These are phyloP conservation scores for Leptinotarsa juncta DNA, from an alignment of 2,888 invertebrate species.

Conservation along the genomic window DNA sequence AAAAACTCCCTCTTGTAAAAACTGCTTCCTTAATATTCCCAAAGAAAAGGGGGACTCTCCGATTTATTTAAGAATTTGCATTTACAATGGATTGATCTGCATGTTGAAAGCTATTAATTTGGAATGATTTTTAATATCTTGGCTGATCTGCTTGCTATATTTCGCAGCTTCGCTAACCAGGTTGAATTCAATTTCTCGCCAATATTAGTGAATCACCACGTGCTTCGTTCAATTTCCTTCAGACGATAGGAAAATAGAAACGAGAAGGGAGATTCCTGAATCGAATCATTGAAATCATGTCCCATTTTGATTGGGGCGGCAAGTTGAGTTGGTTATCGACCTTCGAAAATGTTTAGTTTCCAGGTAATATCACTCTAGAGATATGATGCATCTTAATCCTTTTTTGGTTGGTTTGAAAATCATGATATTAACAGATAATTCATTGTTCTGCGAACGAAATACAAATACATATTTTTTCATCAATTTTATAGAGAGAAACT, in stretches of 20 bases:
- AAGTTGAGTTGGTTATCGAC: neutral
- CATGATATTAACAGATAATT: too few relatives aligned
- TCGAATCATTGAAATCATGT: neutral
- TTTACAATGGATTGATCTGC: slow-evolving; percentile 9
- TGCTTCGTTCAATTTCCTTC: slow-evolving; percentile 3
- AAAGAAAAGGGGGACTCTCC: neutral
- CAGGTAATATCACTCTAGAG: too few relatives aligned
- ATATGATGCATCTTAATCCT: too few relatives aligned
- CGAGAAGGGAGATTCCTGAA: neutral
- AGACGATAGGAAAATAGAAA: neutral
- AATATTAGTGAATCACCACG: neutral
- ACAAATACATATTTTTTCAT: too few relatives aligned
- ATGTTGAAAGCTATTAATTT: slow-evolving; percentile 23
- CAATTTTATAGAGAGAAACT: too few relatives aligned
- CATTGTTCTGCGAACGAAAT: too few relatives aligned
- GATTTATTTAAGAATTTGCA: slow-evolving; percentile 13
- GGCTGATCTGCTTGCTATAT: slow-evolving; percentile 28
- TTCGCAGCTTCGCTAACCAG: slow-evolving; percentile 22
- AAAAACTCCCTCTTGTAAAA: slow-evolving; percentile 12
- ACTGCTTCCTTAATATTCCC: neutral
- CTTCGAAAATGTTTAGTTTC: too few relatives aligned
- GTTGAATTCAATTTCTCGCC: slow-evolving; percentile 29
- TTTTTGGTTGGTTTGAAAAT: too few relatives aligned
- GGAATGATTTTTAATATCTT: slow-evolving; percentile 32
- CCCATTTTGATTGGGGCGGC: neutral